Conservation (phyloP, 2,113 vertebrate genomes). For the Sialia sialis region DNA sequence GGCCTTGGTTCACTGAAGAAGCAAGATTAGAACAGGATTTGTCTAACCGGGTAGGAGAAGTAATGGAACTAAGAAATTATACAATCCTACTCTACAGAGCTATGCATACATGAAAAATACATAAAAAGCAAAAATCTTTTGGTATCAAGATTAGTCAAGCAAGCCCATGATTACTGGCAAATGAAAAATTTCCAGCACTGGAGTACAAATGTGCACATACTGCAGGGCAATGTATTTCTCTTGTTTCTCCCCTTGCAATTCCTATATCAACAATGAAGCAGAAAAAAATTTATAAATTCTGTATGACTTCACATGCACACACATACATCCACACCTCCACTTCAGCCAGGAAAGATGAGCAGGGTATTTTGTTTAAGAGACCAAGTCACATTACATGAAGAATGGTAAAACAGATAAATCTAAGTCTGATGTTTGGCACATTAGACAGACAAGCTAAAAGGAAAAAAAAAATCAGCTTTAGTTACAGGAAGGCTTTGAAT, state of each 20-base stretch:
- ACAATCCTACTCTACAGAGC: neutral
- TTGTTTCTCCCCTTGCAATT: neutral
- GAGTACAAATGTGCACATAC: neutral
- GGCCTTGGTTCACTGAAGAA: neutral
- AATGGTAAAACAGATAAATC: neutral
- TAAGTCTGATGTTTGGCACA: accelerated
- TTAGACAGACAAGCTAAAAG: neutral
- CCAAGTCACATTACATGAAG: neutral
- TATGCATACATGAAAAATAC: neutral
- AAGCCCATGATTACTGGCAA: neutral
- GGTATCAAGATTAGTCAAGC: neutral
- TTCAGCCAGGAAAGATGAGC: neutral
- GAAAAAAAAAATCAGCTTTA: neutral
- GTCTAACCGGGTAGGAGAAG: neutral
- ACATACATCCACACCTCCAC: neutral
- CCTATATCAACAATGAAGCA: neutral
- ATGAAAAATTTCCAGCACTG: neutral
- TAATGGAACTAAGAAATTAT: neutral
- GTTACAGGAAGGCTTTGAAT: neutral
- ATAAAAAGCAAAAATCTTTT: neutral
- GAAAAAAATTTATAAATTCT: neutral
- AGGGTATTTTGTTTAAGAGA: neutral
- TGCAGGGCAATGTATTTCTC: neutral
- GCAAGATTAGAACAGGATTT: neutral
- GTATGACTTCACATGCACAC: neutral